These are phyloP conservation scores for Chironomus riparius DNA, from an alignment of 2,888 invertebrate species.

Conservation along the genomic window DNA sequence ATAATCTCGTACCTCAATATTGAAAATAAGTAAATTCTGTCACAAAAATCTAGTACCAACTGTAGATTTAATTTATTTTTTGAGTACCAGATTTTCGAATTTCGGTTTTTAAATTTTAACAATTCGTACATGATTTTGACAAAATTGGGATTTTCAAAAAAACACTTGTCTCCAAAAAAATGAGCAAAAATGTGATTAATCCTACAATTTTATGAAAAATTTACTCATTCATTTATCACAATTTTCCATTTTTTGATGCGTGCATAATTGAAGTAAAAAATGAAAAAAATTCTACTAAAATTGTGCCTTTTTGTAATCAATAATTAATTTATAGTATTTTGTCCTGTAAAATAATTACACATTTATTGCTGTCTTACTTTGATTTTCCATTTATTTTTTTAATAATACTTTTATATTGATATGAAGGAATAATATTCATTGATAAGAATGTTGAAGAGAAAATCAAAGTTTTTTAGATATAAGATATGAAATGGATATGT, in stretches of 20 bases:
- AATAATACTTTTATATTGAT: not conserved
- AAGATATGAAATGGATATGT: not conserved
- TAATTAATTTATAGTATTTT: not conserved
- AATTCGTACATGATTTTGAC: too few species aligned
- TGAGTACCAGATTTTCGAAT: too few species aligned
- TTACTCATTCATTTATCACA: not conserved
- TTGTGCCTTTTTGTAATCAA: not conserved
- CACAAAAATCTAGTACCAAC: too few species aligned
- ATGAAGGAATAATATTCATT: not conserved
- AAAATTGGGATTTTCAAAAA: too few species aligned
- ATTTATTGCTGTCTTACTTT: conserved; percentile 14
- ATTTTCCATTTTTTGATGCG: not conserved
- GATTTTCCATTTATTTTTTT: not conserved
- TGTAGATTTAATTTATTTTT: too few species aligned
- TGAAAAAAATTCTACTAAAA: not conserved
- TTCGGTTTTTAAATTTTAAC: too few species aligned
- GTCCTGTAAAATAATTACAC: conserved; percentile 11
- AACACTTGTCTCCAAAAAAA: too few species aligned
- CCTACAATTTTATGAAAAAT: too few species aligned
- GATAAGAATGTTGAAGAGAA: not conserved
- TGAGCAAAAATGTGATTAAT: too few species aligned
- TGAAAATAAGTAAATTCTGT: too few species aligned
- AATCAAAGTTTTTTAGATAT: not conserved
- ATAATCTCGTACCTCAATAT: too few species aligned
- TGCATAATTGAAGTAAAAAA: not conserved